Percentiles rank a stretch among this genome's conserved stretches.
These are phyloP conservation scores for Trachelus iudaicus DNA, from an alignment of 2,888 invertebrate genomes.

Conservation along the genomic window DNA sequence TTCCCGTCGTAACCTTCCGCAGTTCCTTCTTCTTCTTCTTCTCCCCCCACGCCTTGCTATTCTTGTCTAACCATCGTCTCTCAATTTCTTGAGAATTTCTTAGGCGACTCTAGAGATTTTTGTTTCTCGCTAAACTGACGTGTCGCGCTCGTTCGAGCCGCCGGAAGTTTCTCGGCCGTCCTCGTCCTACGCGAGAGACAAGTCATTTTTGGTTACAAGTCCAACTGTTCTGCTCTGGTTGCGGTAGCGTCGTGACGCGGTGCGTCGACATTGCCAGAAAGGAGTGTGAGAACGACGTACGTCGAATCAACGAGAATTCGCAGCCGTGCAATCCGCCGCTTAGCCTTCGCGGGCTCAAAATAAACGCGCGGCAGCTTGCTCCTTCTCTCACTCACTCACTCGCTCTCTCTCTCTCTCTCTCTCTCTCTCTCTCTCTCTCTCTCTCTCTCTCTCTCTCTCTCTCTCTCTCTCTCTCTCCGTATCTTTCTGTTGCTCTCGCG, in stretches of 20 bases:
- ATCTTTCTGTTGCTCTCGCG: slow-evolving; percentile 19
- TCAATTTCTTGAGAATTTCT: no score
- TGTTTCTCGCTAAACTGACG: no score
- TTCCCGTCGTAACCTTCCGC: no score
- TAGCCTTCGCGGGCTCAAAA: slow-evolving; percentile 57
- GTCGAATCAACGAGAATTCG: slow-evolving; percentile 46
- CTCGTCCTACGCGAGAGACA: no score
- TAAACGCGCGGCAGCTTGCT: slow-evolving; percentile 55
- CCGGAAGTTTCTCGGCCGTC: no score
- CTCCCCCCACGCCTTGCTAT: no score
- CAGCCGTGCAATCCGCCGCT: slow-evolving; percentile 41
- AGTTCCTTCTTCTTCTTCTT: no score
- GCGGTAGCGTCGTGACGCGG: neutral
- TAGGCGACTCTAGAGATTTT: no score
- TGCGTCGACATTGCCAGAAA: slow-evolving; percentile 2
- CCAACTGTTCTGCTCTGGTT: no score
- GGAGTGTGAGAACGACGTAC: slow-evolving; percentile 9
- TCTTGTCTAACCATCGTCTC: no score
- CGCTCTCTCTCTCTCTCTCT: neutral
- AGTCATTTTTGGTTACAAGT: no score
- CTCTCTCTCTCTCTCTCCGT: slow-evolving; percentile 6
- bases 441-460: slow-evolving; percentile 2
- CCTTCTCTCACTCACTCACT: neutral
- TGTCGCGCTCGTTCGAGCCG: no score
- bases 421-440: neutral